Evolutionary conservation across 2,797 vertebrate species (phyloP).

Genomic region (Allobates femoralis): DNA sequence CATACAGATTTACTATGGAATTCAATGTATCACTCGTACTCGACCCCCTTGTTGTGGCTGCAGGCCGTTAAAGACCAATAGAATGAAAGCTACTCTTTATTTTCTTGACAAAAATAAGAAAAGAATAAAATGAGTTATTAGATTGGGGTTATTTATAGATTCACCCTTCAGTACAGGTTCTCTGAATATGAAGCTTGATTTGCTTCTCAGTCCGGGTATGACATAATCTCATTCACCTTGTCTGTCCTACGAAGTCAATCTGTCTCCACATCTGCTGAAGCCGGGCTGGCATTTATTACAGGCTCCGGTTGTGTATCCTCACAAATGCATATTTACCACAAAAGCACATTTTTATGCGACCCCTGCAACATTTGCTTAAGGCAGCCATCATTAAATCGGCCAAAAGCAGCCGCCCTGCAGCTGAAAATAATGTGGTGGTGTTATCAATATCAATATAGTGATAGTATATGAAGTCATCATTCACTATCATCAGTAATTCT

Average conservation of each 20-base stretch:
- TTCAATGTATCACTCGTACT: background rate
- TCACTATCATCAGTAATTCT: too few species aligned
- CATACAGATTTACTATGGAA: background rate
- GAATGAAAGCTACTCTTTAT: background rate
- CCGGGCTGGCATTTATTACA: constrained; percentile 1
- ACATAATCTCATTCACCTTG: constrained; percentile 11
- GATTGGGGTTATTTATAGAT: background rate
- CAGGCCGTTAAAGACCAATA: background rate
- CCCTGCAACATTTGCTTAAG: background rate
- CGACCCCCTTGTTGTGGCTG: background rate
- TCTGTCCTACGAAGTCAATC: constrained; percentile 10
- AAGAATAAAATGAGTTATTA: background rate
- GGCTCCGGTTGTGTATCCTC: background rate
- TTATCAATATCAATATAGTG: background rate
- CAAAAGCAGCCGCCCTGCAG: background rate
- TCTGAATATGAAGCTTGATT: background rate
- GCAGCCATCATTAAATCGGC: background rate
- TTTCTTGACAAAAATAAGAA: background rate
- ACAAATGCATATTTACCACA: constrained; percentile 13
- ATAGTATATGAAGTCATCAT: background rate
- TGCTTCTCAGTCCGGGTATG: background rate
- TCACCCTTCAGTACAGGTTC: background rate
- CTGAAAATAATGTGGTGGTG: background rate
- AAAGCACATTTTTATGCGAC: background rate
- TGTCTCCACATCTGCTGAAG: background rate